Evolutionary conservation across 2,888 invertebrate species (phyloP), one percentile per base, ranked within the genome.

Genomic region (Acanthosepion esculentum): DNA sequence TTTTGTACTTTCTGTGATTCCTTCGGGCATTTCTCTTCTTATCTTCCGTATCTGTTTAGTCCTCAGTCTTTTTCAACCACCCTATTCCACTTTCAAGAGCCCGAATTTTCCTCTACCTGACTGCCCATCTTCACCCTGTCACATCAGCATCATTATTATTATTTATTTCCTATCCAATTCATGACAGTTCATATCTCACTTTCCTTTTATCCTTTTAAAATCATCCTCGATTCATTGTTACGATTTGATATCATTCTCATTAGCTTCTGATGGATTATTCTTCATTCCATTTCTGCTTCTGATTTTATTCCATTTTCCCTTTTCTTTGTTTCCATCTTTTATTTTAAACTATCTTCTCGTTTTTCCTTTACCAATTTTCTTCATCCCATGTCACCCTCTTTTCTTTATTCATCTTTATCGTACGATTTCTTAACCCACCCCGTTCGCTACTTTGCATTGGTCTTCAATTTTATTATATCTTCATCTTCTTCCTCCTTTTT

Each of bases 111-210:
- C 18, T 12, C n/a, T 7, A 10, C n/a, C 12, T 78, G 12, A 78
- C 78, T n/a, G 78, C 78, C 78, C 78, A 78, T 78, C n/a, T n/a
- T 78, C 78, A 78, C 78, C n/a, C n/a, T n/a, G 78, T 78, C 78
- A n/a, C n/a, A 78, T 33, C 6, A 78, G 12, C 10, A 78, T 78
- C 12, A n/a, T 33, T 12, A 78, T 29, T 29, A 78, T 78, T 78
- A 78, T 78, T 78, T 29, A 1, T 64, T 29, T 29, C 26, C 64
- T 59, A 26, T 4, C 8, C 78, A n/a, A 78, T 29, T 18, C 78
- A 8, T 78, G 29, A 29, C 10, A n/a, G 78, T 10, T 6, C 29
- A 12, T 23, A n/a, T 12, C 15, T 78, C 78, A 33, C 10, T 15
- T 23, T 23, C 41, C 41, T 41, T 41, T 41, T 41, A 41, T 41